Conservation (phyloP, 2,888 invertebrate species). For the Lasioglossum malachurum region DNA sequence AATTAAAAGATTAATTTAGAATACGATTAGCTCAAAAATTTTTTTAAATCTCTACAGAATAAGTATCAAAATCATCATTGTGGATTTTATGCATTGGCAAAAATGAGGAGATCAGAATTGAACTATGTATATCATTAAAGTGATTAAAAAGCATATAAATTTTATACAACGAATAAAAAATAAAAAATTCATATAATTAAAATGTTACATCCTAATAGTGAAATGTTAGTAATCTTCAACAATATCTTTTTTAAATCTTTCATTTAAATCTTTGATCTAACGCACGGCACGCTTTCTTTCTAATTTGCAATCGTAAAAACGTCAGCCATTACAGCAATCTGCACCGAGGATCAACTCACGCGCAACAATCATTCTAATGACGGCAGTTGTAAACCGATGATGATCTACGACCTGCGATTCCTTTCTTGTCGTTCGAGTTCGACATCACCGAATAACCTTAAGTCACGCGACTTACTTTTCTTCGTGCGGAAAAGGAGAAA, state of each 20-base stretch:
- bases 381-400: slow-evolving; percentile 31
- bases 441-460: slow-evolving; percentile 15
- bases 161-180: too few relatives aligned
- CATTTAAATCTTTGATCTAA: background rate
- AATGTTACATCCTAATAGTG: too few relatives aligned
- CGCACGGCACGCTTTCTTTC: background rate
- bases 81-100: too few relatives aligned
- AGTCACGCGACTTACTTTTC: slow-evolving; percentile 1
- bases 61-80: too few relatives aligned
- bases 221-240: background rate
- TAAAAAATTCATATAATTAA: too few relatives aligned
- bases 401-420: slow-evolving; percentile 13
- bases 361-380: slow-evolving; percentile 34
- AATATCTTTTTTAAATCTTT: background rate
- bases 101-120: too few relatives aligned
- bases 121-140: background rate
- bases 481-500: slow-evolving; percentile 10
- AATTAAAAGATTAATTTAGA: too few relatives aligned
- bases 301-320: background rate
- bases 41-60: too few relatives aligned
- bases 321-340: background rate
- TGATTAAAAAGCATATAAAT: background rate
- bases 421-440: slow-evolving; percentile 3
- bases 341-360: background rate
- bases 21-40: too few relatives aligned